Conservation (phyloP, 2,888 invertebrate genomes). For the Polymixis flavicincta region DNA sequence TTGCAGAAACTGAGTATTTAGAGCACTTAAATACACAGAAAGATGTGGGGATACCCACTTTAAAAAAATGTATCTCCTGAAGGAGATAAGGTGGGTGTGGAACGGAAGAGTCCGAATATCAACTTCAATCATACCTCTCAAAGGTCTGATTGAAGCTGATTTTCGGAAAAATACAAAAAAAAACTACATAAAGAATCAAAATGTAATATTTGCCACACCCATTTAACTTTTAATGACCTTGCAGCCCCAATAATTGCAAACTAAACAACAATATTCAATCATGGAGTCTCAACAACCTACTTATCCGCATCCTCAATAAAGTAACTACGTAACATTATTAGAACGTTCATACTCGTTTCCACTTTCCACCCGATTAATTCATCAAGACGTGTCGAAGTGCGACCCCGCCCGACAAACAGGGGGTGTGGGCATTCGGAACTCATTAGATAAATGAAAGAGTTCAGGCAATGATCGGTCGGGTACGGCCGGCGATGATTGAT, state of each 20-base stretch:
- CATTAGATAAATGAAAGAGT: conserved; percentile 90
- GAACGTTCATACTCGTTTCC: conserved; percentile 66
- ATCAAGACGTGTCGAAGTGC: conserved; percentile 80
- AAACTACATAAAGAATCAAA: neutral
- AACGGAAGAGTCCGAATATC: too few relatives aligned
- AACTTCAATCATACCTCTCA: too few relatives aligned
- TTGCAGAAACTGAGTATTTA: neutral
- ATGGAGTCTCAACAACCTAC: conserved; percentile 16
- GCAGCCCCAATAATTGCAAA: neutral
- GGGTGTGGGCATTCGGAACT: conserved; percentile 69
- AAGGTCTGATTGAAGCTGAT: neutral
- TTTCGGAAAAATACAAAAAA: neutral
- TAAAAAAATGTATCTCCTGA: neutral
- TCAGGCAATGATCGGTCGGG: conserved; percentile 78
- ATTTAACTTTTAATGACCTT: neutral
- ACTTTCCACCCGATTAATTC: conserved; percentile 79
- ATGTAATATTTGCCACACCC: neutral
- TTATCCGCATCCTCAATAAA: conserved; percentile 39
- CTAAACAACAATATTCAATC: conserved; percentile 20
- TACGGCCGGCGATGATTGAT: conserved; percentile 68
- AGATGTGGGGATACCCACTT: neutral
- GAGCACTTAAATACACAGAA: neutral
- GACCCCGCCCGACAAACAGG: conserved; percentile 75
- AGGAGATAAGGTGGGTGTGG: neutral
- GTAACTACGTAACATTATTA: conserved; percentile 65